Base-by-base conservation (phyloP, 2,888 invertebrate genomes). In the Palloptera scutellata region DNA sequence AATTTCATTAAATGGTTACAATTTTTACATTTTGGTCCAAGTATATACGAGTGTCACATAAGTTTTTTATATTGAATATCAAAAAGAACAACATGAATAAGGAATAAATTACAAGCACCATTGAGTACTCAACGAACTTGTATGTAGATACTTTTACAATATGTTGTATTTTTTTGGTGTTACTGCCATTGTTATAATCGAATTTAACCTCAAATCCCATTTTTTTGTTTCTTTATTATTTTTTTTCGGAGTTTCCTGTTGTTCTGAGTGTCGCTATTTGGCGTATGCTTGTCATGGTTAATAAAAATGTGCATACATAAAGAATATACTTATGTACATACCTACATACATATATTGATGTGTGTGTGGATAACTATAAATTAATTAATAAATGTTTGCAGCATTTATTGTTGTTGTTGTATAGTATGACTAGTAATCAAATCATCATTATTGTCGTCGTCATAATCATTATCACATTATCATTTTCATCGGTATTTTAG, bases 1-100 rank as follows among this genome's bases (percentile, higher is more conserved):
- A 30, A 30, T 30, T 30, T 30, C 30, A 30, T 30, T 30, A 30
- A 30, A 30, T 30, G 30, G 62, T 70, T 67, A 70, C 65, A 66
- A 71, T 13, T 45, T 12, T 45, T 45, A n/a, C n/a, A n/a, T n/a
- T 30, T 30, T 30, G 30, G 30, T 30, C 30, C 6, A 30, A 30
- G 30, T 6, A 30, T 6, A 48, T 48, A 15, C 48, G 11, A 10
- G 41, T 61, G 48, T 61, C 48, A 52, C 51, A 51, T 52, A 15
- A 30, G 30, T 30, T 15, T 43, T 51, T 52, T 20, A 61, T 41
- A n/a, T 51, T 61, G 40, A 61, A 51, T 48, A 48, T 45, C 12
- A 61, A 51, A 20, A 61, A 61, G 30, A 48, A 19, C 30, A 48
- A 43, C 61, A n/a, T 58, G 30, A n/a, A 30, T n/a, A 20, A n/a